phyloP scores from a whole-genome alignment of 1,140 invertebrate genomes.

The Trichonephila clavata region DNA sequence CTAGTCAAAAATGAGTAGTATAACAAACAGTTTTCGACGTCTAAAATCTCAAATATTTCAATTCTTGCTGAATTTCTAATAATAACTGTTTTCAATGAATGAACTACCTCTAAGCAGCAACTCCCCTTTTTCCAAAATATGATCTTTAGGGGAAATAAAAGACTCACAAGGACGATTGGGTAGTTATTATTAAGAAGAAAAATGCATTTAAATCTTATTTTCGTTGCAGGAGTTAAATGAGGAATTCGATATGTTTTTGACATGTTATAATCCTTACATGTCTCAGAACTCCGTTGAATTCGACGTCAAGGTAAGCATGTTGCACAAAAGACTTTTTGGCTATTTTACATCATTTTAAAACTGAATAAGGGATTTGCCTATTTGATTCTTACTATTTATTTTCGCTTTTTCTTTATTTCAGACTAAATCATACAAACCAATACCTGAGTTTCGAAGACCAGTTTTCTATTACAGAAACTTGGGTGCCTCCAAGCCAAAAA shows the following conservation, averaged over 20 bases:
- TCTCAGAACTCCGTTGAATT: slow-evolving; percentile 47
- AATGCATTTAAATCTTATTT: not conserved
- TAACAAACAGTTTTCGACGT: no score
- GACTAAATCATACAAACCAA: not conserved
- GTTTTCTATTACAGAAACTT: slow-evolving; percentile 14
- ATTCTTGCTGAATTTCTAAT: no score
- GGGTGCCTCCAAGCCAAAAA: not conserved
- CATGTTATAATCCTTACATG: slow-evolving; percentile 52
- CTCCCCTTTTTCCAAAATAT: no score
- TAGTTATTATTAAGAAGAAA: no score
- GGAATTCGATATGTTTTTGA: slow-evolving; percentile 47
- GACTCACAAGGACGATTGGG: no score
- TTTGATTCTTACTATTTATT: not conserved
- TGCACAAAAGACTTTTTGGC: not conserved
- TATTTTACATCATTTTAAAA: not conserved
- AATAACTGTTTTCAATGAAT: no score
- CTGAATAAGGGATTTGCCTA: not conserved
- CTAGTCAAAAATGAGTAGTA: no score
- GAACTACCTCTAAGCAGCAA: no score
- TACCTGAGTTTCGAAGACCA: not conserved
- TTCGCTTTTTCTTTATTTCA: not conserved
- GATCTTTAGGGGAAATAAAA: no score
- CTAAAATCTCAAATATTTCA: no score
- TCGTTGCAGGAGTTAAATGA: slow-evolving; percentile 45
- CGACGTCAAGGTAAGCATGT: slow-evolving; percentile 35